Evolutionary conservation across 1,140 invertebrate genomes (phyloP).

Genomic region (Epicauta chinensis): DNA sequence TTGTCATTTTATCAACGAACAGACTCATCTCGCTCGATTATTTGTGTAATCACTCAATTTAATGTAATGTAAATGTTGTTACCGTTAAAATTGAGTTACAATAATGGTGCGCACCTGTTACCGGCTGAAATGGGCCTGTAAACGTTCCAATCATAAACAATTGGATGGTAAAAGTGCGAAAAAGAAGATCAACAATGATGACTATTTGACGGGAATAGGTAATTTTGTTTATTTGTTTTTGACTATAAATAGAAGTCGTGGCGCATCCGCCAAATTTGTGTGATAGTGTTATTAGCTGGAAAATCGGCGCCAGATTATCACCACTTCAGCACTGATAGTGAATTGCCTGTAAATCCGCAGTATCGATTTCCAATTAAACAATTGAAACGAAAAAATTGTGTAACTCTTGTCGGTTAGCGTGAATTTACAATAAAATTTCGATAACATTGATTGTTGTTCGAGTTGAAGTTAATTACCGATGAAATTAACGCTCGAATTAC

Average conservation of each 20-base stretch:
- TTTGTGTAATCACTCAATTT: not conserved
- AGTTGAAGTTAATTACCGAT: too few species aligned
- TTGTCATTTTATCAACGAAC: slow-evolving; percentile 3
- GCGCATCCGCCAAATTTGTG: not conserved
- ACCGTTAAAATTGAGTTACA: not conserved
- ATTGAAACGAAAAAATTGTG: too few species aligned
- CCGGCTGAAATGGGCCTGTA: slow-evolving; percentile 12
- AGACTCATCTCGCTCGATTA: slow-evolving; percentile 5
- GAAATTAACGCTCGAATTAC: too few species aligned
- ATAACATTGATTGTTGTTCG: too few species aligned
- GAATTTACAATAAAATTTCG: too few species aligned
- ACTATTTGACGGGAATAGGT: slow-evolving; percentile 2
- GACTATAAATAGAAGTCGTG: slow-evolving; percentile 2
- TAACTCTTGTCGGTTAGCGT: too few species aligned
- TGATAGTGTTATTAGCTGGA: not conserved
- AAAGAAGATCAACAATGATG: not conserved
- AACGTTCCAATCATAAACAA: slow-evolving; percentile 9
- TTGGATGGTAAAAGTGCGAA: slow-evolving; percentile 1
- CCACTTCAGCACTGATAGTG: too few species aligned
- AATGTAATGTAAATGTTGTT: not conserved
- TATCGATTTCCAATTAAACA: too few species aligned
- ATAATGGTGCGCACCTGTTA: slow-evolving; percentile 21
- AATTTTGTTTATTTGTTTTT: slow-evolving; percentile 1
- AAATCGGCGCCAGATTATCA: not conserved
- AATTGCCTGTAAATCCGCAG: too few species aligned